phyloP scores from a whole-genome alignment of 2,797 vertebrate genomes.

The Gouania willdenowi region DNA sequence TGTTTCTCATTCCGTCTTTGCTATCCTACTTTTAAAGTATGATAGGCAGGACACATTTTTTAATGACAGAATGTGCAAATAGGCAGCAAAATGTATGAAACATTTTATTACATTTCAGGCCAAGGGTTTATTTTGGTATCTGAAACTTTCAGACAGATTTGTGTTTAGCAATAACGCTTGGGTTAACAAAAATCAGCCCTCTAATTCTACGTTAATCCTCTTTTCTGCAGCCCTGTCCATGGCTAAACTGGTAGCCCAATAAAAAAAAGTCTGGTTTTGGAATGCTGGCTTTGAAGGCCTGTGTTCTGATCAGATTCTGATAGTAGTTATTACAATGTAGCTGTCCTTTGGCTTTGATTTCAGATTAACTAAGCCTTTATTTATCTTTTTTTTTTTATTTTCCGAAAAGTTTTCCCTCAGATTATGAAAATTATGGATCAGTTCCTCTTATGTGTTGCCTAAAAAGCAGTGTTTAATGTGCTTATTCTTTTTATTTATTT shows the following conservation, averaged over 20 bases:
- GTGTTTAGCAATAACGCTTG: slow-evolving; percentile 36
- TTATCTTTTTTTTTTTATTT: slow-evolving; percentile 20
- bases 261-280: slow-evolving; percentile 39
- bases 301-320: slow-evolving; percentile 30
- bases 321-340: slow-evolving; percentile 27
- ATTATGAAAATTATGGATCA: too few relatives aligned
- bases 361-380: slow-evolving; percentile 35
- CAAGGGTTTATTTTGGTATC: slow-evolving; percentile 33
- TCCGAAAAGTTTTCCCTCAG: too few relatives aligned
- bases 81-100: too few relatives aligned
- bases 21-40: neutral
- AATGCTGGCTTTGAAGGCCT: slow-evolving; percentile 41
- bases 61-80: too few relatives aligned
- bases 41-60: too few relatives aligned
- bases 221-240: slow-evolving; percentile 48
- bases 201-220: slow-evolving; percentile 66
- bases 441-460: too few relatives aligned
- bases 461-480: too few relatives aligned
- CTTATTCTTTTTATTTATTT: too few relatives aligned
- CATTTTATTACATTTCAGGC: too few relatives aligned
- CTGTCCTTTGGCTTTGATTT: slow-evolving; percentile 16
- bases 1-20: slow-evolving; percentile 3
- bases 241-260: slow-evolving; percentile 21
- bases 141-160: slow-evolving; percentile 53
- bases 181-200: slow-evolving; percentile 62